These are phyloP conservation scores for Ophion slaviceki DNA, from an alignment of 2,888 invertebrate species.

Conservation along the genomic window DNA sequence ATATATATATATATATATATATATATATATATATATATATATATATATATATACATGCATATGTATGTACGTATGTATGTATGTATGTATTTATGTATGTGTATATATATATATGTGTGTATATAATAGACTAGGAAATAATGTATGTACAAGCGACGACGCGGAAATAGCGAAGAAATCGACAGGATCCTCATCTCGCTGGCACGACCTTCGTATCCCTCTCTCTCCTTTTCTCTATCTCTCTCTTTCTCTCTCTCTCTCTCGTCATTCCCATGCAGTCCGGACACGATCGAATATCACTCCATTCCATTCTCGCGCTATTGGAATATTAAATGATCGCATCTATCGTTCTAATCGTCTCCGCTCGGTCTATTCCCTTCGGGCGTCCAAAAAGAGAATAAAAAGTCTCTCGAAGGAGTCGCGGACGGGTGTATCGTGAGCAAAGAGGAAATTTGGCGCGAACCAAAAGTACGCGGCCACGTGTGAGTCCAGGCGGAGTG, in stretches of 20 bases:
- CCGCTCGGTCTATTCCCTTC: constrained; percentile 11
- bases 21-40: neutral
- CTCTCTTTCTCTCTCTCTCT: neutral
- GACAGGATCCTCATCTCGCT: constrained; percentile 59
- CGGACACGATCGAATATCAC: constrained; percentile 75
- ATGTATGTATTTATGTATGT: too few relatives aligned
- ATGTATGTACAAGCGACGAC: constrained; percentile 78
- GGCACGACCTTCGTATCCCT: constrained; percentile 75
- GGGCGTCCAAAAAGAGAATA: constrained; percentile 3
- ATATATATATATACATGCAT: constrained; percentile 18
- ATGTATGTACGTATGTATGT: constrained; percentile 60
- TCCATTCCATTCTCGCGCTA: constrained; percentile 64
- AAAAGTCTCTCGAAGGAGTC: neutral
- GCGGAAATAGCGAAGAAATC: constrained; percentile 78
- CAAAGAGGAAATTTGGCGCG: neutral
- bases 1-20: constrained; percentile 64
- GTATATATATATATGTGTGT: neutral
- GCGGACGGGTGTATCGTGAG: neutral
- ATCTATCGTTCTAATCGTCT: constrained; percentile 68
- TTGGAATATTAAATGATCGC: constrained; percentile 79
- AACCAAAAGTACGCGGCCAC: neutral
- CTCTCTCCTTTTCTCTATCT: constrained; percentile 25
- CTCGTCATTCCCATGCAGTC: constrained; percentile 74
- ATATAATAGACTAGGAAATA: constrained; percentile 81
- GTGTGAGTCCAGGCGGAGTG: neutral